Evolutionary conservation across 2,888 invertebrate genomes (phyloP).

Genomic region (Xestia ashworthii): DNA sequence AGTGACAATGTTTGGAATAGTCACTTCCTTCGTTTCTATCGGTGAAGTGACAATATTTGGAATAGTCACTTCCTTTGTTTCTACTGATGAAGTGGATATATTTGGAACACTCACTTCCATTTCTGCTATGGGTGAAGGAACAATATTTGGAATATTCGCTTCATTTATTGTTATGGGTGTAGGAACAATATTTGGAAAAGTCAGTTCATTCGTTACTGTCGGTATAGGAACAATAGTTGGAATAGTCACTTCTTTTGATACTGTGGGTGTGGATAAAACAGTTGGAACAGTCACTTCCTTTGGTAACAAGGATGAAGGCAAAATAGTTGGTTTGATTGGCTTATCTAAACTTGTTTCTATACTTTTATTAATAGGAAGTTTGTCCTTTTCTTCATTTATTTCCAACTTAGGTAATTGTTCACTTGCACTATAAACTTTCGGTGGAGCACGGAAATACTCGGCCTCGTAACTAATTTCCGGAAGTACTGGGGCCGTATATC

Average conservation of each 20-base stretch:
- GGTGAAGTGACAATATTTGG: constrained; percentile 1
- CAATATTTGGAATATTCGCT: constrained; percentile 31
- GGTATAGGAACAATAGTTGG: neutral
- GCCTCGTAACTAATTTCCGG: constrained; percentile 81
- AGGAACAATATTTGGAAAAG: constrained; percentile 3
- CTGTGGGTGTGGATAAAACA: neutral
- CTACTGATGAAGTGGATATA: neutral
- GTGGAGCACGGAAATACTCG: constrained; percentile 74
- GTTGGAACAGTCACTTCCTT: neutral
- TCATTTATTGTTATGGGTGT: neutral
- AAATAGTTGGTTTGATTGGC: constrained; percentile 55
- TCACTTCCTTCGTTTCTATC: neutral
- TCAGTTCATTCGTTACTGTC: constrained; percentile 3
- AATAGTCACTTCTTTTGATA: constrained; percentile 7
- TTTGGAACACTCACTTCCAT: neutral
- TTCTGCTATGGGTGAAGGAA: neutral
- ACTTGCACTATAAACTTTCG: constrained; percentile 63
- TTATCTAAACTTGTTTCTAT: constrained; percentile 59
- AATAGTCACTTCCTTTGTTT: constrained; percentile 25
- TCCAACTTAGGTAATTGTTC: constrained; percentile 51
- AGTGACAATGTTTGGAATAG: neutral
- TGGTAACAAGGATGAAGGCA: neutral
- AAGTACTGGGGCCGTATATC: constrained; percentile 66
- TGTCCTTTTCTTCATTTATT: constrained; percentile 52
- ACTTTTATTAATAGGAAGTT: constrained; percentile 43